Evolutionary conservation across 35 echinoderm and acorn worm species (phyloP).

Genomic region (Stichopus chloronotus): DNA sequence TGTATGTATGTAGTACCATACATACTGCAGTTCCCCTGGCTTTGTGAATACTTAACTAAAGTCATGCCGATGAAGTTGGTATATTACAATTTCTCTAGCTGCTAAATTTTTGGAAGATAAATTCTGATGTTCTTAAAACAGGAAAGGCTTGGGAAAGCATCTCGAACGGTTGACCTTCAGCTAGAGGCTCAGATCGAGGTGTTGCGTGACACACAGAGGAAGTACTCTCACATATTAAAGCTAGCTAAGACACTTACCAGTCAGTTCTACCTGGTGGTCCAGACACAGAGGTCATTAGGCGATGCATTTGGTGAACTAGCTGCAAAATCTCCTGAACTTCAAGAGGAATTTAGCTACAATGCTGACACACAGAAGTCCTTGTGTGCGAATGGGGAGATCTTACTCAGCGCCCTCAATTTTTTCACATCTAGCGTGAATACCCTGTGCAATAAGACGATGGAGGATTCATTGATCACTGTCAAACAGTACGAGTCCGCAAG

Average conservation of each 20-base stretch:
- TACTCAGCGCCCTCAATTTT: constrained; percentile 93
- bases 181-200: constrained; percentile 99
- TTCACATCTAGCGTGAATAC: constrained; percentile 98
- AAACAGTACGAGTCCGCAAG: constrained; percentile 93
- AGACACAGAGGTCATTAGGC: constrained; percentile 90
- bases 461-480: constrained; percentile 88
- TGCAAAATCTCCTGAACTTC: constrained; percentile 88
- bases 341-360: constrained; percentile 97
- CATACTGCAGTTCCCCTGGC: no score
- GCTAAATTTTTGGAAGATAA: neutral
- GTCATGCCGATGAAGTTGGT: no score
- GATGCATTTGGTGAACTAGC: constrained; percentile 93
- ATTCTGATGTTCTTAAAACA: neutral
- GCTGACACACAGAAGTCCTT: constrained; percentile 91
- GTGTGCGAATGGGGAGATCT: constrained; percentile 86
- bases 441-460: constrained; percentile 99
- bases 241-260: constrained; percentile 83
- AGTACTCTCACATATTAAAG: constrained; percentile 91
- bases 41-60: no score
- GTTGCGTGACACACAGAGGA: constrained; percentile 90
- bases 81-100: no score
- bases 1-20: neutral
- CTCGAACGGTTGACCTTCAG: constrained; percentile 93
- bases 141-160: constrained; percentile 82
- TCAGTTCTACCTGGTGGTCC: constrained; percentile 94